These are phyloP conservation scores for Ylistrum balloti DNA, from an alignment of 1,140 invertebrate genomes.

Conservation along the genomic window DNA sequence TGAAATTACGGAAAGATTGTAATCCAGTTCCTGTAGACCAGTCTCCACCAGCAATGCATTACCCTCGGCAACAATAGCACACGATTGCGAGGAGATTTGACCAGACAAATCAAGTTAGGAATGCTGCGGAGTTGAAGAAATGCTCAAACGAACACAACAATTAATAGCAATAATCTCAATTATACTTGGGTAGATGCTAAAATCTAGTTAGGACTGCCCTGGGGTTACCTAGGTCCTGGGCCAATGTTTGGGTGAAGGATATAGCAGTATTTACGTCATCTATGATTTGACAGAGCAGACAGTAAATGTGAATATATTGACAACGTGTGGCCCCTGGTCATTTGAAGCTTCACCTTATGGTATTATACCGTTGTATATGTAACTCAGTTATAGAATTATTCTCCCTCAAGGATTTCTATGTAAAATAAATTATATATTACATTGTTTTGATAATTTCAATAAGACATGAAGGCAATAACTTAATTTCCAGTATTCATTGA, in stretches of 20 bases:
- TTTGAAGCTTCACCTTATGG: background rate
- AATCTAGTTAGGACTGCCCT: background rate
- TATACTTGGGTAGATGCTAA: background rate
- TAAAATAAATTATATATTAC: too few relatives aligned
- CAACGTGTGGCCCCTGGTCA: background rate
- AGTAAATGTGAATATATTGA: background rate
- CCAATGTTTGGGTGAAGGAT: conserved; percentile 17
- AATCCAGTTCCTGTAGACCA: conserved; percentile 7
- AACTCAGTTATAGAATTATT: too few relatives aligned
- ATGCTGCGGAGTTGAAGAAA: conserved; percentile 7
- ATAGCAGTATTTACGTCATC: background rate
- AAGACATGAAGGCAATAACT: too few relatives aligned
- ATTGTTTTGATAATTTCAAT: too few relatives aligned
- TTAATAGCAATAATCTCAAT: conserved; percentile 18
- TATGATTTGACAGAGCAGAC: background rate
- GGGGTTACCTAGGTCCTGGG: background rate
- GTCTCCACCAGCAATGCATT: background rate
- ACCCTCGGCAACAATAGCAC: conserved; percentile 9
- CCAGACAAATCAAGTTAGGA: conserved; percentile 16
- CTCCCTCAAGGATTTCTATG: too few relatives aligned
- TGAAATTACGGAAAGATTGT: conserved; percentile 9
- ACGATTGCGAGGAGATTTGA: conserved; percentile 32
- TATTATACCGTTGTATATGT: too few relatives aligned
- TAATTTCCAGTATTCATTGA: too few relatives aligned
- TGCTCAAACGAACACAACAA: conserved; percentile 38